Base-by-base conservation (phyloP, 2,888 invertebrate genomes). In the Caenorhabditis sp. region DNA sequence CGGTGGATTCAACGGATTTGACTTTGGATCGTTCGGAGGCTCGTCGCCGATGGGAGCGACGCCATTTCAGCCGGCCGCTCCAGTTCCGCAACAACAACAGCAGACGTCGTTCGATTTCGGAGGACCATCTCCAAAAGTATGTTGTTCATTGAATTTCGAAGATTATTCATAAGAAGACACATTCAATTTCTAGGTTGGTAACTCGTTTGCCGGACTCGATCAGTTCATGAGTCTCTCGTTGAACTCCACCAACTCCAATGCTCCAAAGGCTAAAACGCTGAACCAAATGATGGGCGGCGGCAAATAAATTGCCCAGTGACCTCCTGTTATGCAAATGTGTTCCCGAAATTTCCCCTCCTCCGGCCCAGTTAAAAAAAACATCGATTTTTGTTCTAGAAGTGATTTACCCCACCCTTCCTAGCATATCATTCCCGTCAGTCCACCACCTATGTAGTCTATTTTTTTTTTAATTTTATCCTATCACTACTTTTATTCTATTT, bases 251-350 rank as follows among this genome's bases (percentile, higher is more conserved):
- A 58, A 22, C 24, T 37, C 62, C 2, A 65, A 40, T 15, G 32
- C 76, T 11, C 76, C 70, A 26, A 81, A 81, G 37, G 76, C 81
- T n/a, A 81, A 81, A 18, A 81, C 81, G 5, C 70, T 81, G 28
- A 81, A 81, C 51, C 65, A 81, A 28, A 80, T 80, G 80, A 80
- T 62, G 40, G 64, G 74, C 4, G 64, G 64, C 0, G 32, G 32
- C 32, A 32, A 32, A 4, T 32, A 9, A 32, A 32, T 32, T n/a
- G n/a, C n/a, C n/a, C n/a, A n/a, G n/a, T n/a, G n/a, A n/a, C n/a
- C n/a, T n/a, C n/a, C n/a, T n/a, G n/a, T n/a, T n/a, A n/a, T n/a
- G n/a, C n/a, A n/a, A n/a, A n/a, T n/a, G n/a, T n/a, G n/a, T n/a
- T n/a, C n/a, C n/a, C n/a, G n/a, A n/a, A n/a, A n/a, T n/a, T n/a